These are phyloP conservation scores for Enteromius unitaeniatus DNA, from an alignment of 2,797 vertebrate genomes.

Conservation along the genomic window DNA sequence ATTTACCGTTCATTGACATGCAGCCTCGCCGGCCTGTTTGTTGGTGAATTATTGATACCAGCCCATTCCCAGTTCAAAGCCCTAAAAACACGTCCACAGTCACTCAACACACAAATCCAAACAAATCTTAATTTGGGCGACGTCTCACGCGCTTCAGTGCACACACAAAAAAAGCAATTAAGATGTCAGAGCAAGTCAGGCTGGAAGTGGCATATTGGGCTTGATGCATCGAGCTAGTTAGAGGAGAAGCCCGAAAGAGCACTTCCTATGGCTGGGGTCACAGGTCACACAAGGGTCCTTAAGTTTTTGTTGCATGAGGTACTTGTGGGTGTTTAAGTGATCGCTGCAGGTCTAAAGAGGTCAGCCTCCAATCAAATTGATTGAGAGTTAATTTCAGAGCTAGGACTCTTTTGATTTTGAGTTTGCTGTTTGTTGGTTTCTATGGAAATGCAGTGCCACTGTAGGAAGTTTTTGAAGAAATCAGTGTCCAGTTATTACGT, in stretches of 20 bases:
- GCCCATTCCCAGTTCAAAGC: slow-evolving; percentile 67
- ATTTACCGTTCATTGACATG: slow-evolving; percentile 80
- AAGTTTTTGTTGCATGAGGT: not conserved
- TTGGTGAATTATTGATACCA: slow-evolving; percentile 78
- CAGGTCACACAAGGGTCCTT: not conserved
- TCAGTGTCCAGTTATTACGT: too few species aligned
- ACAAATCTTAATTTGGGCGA: slow-evolving; percentile 10
- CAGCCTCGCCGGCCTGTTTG: slow-evolving; percentile 78
- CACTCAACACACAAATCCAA: slow-evolving; percentile 26
- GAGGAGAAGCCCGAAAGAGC: not conserved
- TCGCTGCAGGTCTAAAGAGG: not conserved
- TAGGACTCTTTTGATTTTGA: not conserved
- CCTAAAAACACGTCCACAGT: slow-evolving; percentile 66
- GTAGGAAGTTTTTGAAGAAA: too few species aligned
- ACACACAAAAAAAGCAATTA: slow-evolving; percentile 34
- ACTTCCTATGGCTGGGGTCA: not conserved
- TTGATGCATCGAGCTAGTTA: slow-evolving; percentile 24
- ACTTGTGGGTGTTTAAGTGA: slow-evolving; percentile 7
- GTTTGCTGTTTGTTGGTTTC: slow-evolving; percentile 23
- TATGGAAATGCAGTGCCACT: slow-evolving; percentile 1
- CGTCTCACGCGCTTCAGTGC: not conserved
- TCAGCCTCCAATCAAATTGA: slow-evolving; percentile 16
- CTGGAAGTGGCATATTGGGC: not conserved
- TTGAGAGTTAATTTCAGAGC: not conserved
- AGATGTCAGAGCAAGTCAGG: slow-evolving; percentile 28